These are phyloP conservation scores for Hestina assimilis DNA, from an alignment of 1,140 invertebrate species.

Conservation along the genomic window DNA sequence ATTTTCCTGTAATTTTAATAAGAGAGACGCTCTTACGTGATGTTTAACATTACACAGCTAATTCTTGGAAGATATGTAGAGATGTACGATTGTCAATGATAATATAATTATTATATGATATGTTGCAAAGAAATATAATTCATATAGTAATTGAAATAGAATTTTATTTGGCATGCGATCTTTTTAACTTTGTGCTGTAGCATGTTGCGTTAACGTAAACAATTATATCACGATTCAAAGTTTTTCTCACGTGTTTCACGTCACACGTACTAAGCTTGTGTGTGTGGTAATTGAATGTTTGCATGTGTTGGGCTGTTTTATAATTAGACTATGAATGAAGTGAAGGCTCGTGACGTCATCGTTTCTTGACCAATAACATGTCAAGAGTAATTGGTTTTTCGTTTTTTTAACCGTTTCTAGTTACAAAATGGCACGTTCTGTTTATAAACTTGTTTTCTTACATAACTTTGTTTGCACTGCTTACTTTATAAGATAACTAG, in stretches of 20 bases:
- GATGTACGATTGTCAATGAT: slow-evolving; percentile 14
- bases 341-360: slow-evolving; percentile 35
- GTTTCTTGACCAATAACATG: slow-evolving; percentile 23
- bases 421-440: too few species aligned
- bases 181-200: slow-evolving; percentile 4
- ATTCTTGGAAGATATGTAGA: slow-evolving; percentile 33
- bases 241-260: slow-evolving; percentile 47
- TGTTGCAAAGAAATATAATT: slow-evolving; percentile 10
- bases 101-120: slow-evolving; percentile 3
- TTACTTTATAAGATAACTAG: too few species aligned
- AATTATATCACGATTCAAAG: slow-evolving; percentile 50
- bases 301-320: slow-evolving; percentile 27
- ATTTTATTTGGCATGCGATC: slow-evolving; percentile 8
- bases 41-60: slow-evolving; percentile 22
- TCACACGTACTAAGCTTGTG: slow-evolving; percentile 22
- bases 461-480: too few species aligned
- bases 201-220: slow-evolving; percentile 41
- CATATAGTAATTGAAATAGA: slow-evolving; percentile 4
- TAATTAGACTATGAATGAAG: slow-evolving; percentile 49
- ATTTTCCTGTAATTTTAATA: slow-evolving; percentile 1
- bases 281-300: slow-evolving; percentile 19
- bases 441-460: too few species aligned
- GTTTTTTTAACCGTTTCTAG: neutral
- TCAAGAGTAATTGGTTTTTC: slow-evolving; percentile 7
- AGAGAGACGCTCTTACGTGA: slow-evolving; percentile 7